Evolutionary conservation across 2,888 invertebrate species (phyloP).

Genomic region (Drepana falcataria): DNA sequence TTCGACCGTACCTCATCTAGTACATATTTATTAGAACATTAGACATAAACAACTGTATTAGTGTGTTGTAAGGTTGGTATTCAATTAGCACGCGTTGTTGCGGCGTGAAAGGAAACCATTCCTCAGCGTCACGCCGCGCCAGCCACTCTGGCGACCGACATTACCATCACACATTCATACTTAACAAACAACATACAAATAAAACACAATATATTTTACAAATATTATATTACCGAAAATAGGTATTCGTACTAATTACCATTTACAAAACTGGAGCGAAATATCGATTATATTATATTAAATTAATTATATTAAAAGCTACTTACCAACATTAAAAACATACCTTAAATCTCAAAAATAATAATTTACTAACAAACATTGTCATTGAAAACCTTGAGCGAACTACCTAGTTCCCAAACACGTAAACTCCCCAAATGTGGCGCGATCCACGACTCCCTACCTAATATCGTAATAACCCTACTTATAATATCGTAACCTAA

Average conservation of each 20-base stretch:
- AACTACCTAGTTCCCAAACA: conserved; percentile 1
- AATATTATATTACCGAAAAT: conserved; percentile 67
- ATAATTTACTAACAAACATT: conserved; percentile 77
- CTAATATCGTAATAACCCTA: neutral
- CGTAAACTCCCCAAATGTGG: neutral
- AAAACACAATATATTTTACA: conserved; percentile 40
- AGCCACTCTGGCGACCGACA: conserved; percentile 6
- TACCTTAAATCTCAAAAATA: conserved; percentile 76
- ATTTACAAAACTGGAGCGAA: conserved; percentile 54
- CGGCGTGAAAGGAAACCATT: conserved; percentile 45
- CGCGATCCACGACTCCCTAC: neutral
- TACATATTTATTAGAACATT: conserved; percentile 20
- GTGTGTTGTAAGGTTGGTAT: conserved; percentile 22
- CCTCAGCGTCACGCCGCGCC: conserved; percentile 30
- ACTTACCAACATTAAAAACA: conserved; percentile 73
- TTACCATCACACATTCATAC: neutral
- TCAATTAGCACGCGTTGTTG: conserved; percentile 11
- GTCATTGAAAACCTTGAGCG: conserved; percentile 19
- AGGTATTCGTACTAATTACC: conserved; percentile 61
- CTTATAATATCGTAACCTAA: neutral
- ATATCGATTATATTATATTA: conserved; percentile 68
- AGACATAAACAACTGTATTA: conserved; percentile 30
- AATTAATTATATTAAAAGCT: conserved; percentile 75
- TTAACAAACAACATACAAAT: conserved; percentile 12
- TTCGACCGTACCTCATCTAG: conserved; percentile 47